Base-by-base conservation (phyloP, 2,797 vertebrate species). In the Hozukius guyotensis region DNA sequence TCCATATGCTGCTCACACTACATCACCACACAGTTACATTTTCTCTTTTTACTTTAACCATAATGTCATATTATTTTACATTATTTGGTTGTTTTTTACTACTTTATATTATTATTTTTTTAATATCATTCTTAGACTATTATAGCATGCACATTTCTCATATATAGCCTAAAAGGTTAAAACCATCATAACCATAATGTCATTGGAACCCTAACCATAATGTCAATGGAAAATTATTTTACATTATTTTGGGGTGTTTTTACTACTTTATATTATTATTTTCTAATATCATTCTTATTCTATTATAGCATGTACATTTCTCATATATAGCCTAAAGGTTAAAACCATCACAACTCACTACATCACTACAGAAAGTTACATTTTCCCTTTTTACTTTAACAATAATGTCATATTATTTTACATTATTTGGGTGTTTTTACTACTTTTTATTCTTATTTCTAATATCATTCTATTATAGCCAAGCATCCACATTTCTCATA, bases 1-100 rank as follows among this genome's bases (percentile, higher is more conserved):
- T 87, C 62, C 87, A 85, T 87, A 88, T 85, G 90, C 67, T 85
- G 90, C 67, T 83, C 86, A 74, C 84, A 78, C 80, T 73, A 42
- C 82, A 78, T 7, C 78, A 34, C 34, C 12, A 18, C 9, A 25
- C 34, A 61, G 18, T 22, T n/a, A 27, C 10, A 11, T 27, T 49
- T 72, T 5, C 10, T 24, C 1, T 65, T 60, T 16, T 55, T 2
- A 55, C 36, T 36, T 55, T 1, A 16, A 49, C 20, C 6, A 52
- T 16, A 14, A 29, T 12, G 64, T 3, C 57, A 42, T 27, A 14
- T 67, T 36, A 55, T 68, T 24, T 49, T 8, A 49, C 46, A 18
- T 49, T 10, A 4, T 56, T 38, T 16, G 52, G 2, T 14, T 38
- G 6, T 34, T 14, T 9, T 57, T 34, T 20, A 24, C 16, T 46